Base-by-base conservation (phyloP, 2,797 vertebrate genomes). In the Sarcoramphus papa region DNA sequence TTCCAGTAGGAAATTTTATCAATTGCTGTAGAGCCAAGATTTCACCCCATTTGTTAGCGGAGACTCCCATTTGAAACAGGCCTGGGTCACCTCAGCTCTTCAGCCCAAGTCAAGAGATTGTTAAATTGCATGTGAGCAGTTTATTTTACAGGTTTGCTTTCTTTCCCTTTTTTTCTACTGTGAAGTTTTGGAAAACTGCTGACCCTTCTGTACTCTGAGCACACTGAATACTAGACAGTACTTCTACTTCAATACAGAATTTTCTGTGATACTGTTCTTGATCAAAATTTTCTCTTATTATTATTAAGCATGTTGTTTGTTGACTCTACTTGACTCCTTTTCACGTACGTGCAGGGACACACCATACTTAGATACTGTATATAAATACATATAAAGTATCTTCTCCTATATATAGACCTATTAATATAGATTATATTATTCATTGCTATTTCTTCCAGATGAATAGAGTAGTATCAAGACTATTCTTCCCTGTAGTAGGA, bases 401-500 rank as follows among this genome's bases (percentile, higher is more conserved):
- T 57, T 63, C 35, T 87, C 28, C 10, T 60, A 14, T 31, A 79
- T 27, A 41, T 6, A 56, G 30, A 41, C 12, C 3, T 12, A 74
- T 78, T 77, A 77, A 59, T 83, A 74, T 20, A 60, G n/a, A 87
- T 89, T 87, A 45, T 76, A 17, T 47, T 85, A 48, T 81, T 92
- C 12, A 76, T 77, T 85, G 10, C 2, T 70, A 27, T 92, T 79
- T 81, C 60, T 85, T 89, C 18, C 56, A 83, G 54, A 65, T 80
- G 14, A 84, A 77, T 33, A 31, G 43, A 74, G 18, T n/a, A 90
- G 31, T 84, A 89, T 96, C 45, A 85, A 84, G n/a, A 80, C 53
- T 89, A 68, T 92, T 95, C 41, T 93, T 59, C 81, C 63, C n/a
- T 77, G 48, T 75, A 74, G 37, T 74, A 93, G 72, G 23, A 95